These are phyloP conservation scores for Amphibalanus amphitrite DNA, from an alignment of 1,140 invertebrate genomes.

Conservation along the genomic window DNA sequence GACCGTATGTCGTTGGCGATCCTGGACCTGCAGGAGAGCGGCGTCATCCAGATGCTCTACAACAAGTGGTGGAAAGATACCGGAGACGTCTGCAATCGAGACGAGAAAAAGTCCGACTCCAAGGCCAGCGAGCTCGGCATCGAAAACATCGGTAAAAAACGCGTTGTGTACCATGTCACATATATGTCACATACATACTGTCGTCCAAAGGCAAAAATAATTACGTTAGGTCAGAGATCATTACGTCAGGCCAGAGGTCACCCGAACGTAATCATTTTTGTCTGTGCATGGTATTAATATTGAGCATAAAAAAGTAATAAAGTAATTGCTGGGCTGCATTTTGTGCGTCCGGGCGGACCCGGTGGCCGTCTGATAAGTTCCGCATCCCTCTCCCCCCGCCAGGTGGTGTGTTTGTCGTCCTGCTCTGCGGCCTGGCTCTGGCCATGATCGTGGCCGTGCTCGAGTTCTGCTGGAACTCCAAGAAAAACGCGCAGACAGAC, in stretches of 20 bases:
- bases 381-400: too few species aligned
- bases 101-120: conserved; percentile 77
- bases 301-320: too few species aligned
- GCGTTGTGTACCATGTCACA: too few species aligned
- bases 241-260: too few species aligned
- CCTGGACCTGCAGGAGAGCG: conserved; percentile 85
- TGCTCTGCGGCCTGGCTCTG: conserved; percentile 73
- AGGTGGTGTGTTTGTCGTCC: conserved; percentile 94
- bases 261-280: too few species aligned
- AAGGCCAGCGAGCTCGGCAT: conserved; percentile 83
- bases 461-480: conserved; percentile 92
- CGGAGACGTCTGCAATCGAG: conserved; percentile 73
- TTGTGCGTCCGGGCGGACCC: too few species aligned
- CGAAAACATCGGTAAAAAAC: conserved; percentile 88
- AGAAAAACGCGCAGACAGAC: conserved; percentile 72
- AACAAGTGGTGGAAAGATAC: conserved; percentile 99
- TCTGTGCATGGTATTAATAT: too few species aligned
- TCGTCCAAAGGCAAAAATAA: too few species aligned
- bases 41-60: conserved; percentile 82
- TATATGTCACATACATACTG: too few species aligned
- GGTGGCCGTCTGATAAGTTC: too few species aligned
- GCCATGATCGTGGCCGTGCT: conserved; percentile 80
- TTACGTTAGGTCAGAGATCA: too few species aligned
- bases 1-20: conserved; percentile 91
- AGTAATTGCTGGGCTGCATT: too few species aligned